Conservation (phyloP, 2,797 vertebrate genomes). For the Phrynocephalus forsythii region DNA sequence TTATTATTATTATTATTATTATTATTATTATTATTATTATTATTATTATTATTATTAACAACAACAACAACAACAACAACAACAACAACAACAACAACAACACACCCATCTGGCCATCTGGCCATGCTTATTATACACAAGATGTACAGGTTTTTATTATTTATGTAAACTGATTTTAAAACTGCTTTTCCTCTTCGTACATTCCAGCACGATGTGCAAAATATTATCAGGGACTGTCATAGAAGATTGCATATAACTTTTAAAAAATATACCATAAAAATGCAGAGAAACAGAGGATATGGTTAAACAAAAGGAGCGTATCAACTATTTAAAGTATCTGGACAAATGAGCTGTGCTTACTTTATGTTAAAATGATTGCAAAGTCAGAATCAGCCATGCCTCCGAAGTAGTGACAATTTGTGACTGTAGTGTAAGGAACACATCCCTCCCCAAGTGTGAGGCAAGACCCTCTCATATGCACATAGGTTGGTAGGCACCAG, state of each 20-base stretch:
- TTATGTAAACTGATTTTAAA: not conserved
- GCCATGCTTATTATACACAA: not conserved
- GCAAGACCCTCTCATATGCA: not conserved
- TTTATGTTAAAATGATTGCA: not conserved
- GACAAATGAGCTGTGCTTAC: not conserved
- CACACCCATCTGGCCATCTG: too few species aligned
- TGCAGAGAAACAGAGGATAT: not conserved
- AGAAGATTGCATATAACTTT: not conserved
- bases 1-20: too few species aligned
- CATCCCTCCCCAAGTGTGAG: not conserved
- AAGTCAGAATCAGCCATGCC: not conserved
- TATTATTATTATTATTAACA: too few species aligned
- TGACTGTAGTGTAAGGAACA: too few species aligned
- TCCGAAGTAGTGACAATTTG: not conserved
- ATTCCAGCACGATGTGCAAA: not conserved
- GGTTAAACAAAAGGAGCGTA: not conserved
- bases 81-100: too few species aligned
- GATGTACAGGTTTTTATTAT: not conserved
- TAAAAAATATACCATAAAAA: not conserved
- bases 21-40: too few species aligned
- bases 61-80: too few species aligned
- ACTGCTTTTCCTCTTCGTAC: not conserved
- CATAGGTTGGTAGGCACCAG: not conserved
- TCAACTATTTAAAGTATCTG: not conserved
- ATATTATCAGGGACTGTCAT: not conserved